Conservation (phyloP, 2,888 invertebrate genomes). For the Erynnis tages region DNA sequence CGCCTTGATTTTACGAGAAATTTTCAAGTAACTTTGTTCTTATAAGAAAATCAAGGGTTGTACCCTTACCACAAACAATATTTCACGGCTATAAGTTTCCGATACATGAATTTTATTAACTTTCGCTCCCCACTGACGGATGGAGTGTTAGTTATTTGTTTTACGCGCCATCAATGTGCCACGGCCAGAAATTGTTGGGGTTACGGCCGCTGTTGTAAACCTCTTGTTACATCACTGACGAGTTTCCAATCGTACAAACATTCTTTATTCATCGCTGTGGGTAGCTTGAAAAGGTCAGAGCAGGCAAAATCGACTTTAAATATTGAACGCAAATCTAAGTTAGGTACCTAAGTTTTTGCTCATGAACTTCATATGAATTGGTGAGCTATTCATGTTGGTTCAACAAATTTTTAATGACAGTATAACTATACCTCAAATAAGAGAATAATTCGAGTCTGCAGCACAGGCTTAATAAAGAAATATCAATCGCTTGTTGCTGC, state of each 20-base stretch:
- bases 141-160: slow-evolving; percentile 74
- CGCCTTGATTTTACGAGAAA: slow-evolving; percentile 35
- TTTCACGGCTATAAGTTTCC: slow-evolving; percentile 79
- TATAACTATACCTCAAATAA: too few species aligned
- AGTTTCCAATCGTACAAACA: neutral
- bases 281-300: too few species aligned
- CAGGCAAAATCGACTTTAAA: too few species aligned
- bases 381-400: too few species aligned
- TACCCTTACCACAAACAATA: slow-evolving; percentile 67
- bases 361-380: too few species aligned
- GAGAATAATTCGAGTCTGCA: too few species aligned
- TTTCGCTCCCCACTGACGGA: slow-evolving; percentile 67
- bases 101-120: slow-evolving; percentile 82
- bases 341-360: too few species aligned
- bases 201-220: slow-evolving; percentile 39
- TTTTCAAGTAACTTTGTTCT: slow-evolving; percentile 41
- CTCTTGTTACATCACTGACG: neutral
- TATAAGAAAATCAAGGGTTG: slow-evolving; percentile 59
- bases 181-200: slow-evolving; percentile 53
- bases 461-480: too few species aligned
- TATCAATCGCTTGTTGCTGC: too few species aligned
- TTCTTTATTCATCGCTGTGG: neutral
- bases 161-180: slow-evolving; percentile 75
- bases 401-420: too few species aligned
- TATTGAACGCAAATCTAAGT: too few species aligned